Evolutionary conservation across 2,797 vertebrate species (phyloP).

Genomic region (Sparus aurata): DNA sequence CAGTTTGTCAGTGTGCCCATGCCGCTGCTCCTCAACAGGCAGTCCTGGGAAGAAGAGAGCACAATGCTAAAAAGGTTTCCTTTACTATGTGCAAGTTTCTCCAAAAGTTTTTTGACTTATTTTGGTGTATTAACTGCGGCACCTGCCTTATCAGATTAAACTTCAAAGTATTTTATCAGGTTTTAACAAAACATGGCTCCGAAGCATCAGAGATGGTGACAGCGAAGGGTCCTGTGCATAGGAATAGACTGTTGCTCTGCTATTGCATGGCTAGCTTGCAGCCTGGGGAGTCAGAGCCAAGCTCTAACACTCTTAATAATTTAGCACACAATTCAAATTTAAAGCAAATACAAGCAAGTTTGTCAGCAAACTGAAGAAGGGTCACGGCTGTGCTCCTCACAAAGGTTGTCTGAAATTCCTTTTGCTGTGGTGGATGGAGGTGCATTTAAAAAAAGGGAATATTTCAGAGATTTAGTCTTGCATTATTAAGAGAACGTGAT

Average conservation of each 20-base stretch:
- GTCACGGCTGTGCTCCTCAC: constrained; percentile 42
- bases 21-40: not conserved
- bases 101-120: constrained; percentile 12
- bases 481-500: constrained; percentile 66
- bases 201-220: constrained; percentile 9
- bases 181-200: constrained; percentile 9
- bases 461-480: constrained; percentile 64
- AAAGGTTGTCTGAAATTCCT: constrained; percentile 40
- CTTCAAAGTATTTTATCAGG: constrained; percentile 34
- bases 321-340: constrained; percentile 75
- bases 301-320: constrained; percentile 71
- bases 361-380: constrained; percentile 69
- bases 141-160: constrained; percentile 10
- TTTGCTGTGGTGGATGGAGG: constrained; percentile 13
- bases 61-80: constrained; percentile 8
- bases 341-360: constrained; percentile 73
- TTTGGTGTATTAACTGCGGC: constrained; percentile 7
- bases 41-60: constrained; percentile 12
- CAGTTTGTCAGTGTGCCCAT: not conserved
- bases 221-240: constrained; percentile 22
- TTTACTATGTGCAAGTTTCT: constrained; percentile 7
- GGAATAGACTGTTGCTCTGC: constrained; percentile 47
- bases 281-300: constrained; percentile 44
- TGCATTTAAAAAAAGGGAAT: constrained; percentile 37
- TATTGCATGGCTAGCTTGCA: constrained; percentile 54